These are phyloP conservation scores for Desmodus rotundus DNA, from an alignment of 2,113 vertebrate genomes.

Conservation along the genomic window DNA sequence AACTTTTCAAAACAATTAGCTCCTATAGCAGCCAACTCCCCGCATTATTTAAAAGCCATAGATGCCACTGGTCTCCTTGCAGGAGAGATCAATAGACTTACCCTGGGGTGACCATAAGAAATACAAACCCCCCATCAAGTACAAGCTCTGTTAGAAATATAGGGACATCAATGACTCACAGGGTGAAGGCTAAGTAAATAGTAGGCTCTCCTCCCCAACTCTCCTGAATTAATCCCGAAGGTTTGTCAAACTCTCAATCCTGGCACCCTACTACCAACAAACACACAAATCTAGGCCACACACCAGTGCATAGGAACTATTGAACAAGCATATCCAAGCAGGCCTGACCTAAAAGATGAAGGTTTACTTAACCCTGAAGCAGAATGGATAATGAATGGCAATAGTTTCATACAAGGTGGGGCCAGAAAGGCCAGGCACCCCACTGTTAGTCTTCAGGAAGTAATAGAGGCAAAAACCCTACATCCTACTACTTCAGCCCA, in stretches of 20 bases:
- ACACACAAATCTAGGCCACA: not conserved
- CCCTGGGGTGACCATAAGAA: rapidly evolving
- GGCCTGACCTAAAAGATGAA: not conserved
- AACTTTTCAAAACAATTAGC: not conserved
- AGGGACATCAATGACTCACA: not conserved
- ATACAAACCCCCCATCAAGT: not conserved
- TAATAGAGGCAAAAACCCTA: not conserved
- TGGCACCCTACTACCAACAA: not conserved
- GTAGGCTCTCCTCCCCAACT: not conserved
- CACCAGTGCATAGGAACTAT: no score
- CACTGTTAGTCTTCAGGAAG: not conserved
- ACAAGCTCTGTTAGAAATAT: not conserved
- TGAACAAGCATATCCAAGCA: not conserved
- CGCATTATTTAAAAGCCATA: not conserved
- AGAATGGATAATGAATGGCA: not conserved
- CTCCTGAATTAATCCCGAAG: not conserved
- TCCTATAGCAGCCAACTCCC: not conserved
- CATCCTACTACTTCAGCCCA: no score
- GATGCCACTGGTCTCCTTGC: not conserved
- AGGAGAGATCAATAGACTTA: not conserved
- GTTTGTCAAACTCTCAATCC: not conserved
- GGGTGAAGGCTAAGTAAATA: not conserved
- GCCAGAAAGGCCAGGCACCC: not conserved
- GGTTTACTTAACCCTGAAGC: no score
- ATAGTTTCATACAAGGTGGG: no score